A percentile compares a stretch with the other conserved stretches of the same genome.
Conservation (phyloP, 2,888 invertebrate species). For the Geotrupes spiniger region DNA sequence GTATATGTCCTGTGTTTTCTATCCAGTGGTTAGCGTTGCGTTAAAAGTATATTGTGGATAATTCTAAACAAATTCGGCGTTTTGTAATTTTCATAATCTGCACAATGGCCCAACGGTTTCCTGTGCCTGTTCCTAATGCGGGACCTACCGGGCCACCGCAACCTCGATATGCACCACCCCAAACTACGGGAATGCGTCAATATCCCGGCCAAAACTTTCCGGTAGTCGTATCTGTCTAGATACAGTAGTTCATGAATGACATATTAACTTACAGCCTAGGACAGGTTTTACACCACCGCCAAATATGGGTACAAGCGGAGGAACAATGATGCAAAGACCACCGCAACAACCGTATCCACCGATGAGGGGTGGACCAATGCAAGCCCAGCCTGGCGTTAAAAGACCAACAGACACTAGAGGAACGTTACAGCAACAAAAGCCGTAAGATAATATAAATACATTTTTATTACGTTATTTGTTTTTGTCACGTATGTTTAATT, state of each 20-base stretch:
- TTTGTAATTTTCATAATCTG: neutral
- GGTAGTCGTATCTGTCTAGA: slow-evolving; percentile 52
- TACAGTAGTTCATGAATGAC: neutral
- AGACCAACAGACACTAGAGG: slow-evolving; percentile 61
- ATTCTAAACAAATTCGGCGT: no score
- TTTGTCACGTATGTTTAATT: neutral
- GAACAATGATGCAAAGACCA: slow-evolving; percentile 59
- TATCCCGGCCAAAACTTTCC: slow-evolving; percentile 74
- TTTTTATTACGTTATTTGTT: neutral
- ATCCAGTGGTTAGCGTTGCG: no score
- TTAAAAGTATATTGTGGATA: no score
- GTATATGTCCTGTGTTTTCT: no score
- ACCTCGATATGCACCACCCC: slow-evolving; percentile 61
- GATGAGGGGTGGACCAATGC: slow-evolving; percentile 61
- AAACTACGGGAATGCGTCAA: slow-evolving; percentile 64
- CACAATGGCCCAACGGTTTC: slow-evolving; percentile 58
- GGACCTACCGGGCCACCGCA: slow-evolving; percentile 56
- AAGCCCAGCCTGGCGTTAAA: slow-evolving; percentile 59
- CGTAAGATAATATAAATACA: slow-evolving; percentile 44
- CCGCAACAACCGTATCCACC: slow-evolving; percentile 58
- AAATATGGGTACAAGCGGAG: slow-evolving; percentile 55
- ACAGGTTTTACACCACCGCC: slow-evolving; percentile 68
- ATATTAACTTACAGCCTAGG: slow-evolving; percentile 51
- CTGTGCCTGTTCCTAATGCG: slow-evolving; percentile 52
- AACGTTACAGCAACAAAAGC: slow-evolving; percentile 62